Evolutionary conservation across 2,888 invertebrate species (phyloP), one percentile per base, ranked within the genome.

Genomic region (Pantelozetes paolii): DNA sequence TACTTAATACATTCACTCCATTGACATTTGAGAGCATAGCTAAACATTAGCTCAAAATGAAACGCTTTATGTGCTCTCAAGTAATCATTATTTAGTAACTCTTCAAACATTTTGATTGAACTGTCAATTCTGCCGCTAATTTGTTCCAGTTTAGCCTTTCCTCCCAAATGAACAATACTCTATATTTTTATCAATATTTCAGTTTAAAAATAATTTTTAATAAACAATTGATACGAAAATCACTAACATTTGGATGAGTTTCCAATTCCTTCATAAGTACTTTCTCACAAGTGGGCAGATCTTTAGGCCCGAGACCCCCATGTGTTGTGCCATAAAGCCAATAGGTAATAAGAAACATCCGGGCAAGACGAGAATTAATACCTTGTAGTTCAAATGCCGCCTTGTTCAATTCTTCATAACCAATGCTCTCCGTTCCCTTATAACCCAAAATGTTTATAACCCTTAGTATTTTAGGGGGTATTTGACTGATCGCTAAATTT

Each of bases 381-480:
- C 57, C 62, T 3, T 13, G 1, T n/a, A 62, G 13, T 5, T 42
- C 18, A 18, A 40, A 30, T 0, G 72, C 45, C 1, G 26, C 30
- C 20, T 42, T 40, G 20, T 40, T 72, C 11, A 72, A 11, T 9
- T 57, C 15, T 1, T 20, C 30, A 6, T 1, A 26, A 0, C 36
- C 72, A 5, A 40, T n/a, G 2, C 32, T 23, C n/a, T 23, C 40
- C 0, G 13, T 18, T 8, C 72, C 72, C 3, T 20, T 1, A 15
- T 23, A 62, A 18, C 72, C 72, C 1, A 72, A 18, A 30, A 72
- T 40, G 62, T 36, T 57, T 1, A 28, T 6, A 0, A 72, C 18
- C 2, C 26, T 3, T 3, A 72, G 28, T 13, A 72, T 42, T 36
- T 62, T 72, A 1, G 72, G 45, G 40, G 72, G 72, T 1, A 62